phyloP scores from a whole-genome alignment of 1,140 invertebrate genomes.

The Aphelenchoides avenae region DNA sequence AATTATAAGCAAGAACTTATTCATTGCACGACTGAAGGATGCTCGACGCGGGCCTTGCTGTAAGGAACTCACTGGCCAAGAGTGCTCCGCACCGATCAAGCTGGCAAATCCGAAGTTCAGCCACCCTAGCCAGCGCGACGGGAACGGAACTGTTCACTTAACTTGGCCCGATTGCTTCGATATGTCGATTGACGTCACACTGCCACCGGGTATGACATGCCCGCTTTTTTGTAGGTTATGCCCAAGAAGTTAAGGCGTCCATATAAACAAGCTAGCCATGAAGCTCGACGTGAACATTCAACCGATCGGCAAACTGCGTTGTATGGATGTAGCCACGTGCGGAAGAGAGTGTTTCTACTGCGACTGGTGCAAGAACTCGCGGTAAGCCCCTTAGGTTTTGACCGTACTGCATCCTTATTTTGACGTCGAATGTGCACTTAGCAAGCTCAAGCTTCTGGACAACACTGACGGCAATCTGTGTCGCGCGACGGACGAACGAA shows the following conservation, averaged over 20 bases:
- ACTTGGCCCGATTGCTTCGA: slow-evolving; percentile 57
- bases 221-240: too few relatives aligned
- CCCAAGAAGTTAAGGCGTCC: slow-evolving; percentile 47
- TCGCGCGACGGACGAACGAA: slow-evolving; percentile 54
- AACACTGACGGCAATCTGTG: slow-evolving; percentile 59
- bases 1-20: slow-evolving; percentile 58
- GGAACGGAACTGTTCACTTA: slow-evolving; percentile 46
- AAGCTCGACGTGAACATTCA: slow-evolving; percentile 55
- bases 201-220: slow-evolving; percentile 42
- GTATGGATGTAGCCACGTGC: slow-evolving; percentile 58
- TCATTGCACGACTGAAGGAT: slow-evolving; percentile 55
- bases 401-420: slow-evolving; percentile 1
- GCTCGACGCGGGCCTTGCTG: slow-evolving; percentile 51
- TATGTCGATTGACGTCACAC: slow-evolving; percentile 58
- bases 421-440: slow-evolving; percentile 16
- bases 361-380: slow-evolving; percentile 56
- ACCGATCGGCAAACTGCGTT: slow-evolving; percentile 58
- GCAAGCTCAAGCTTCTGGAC: slow-evolving; percentile 55
- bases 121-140: slow-evolving; percentile 53
- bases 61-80: slow-evolving; percentile 50
- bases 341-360: slow-evolving; percentile 58
- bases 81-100: slow-evolving; percentile 52
- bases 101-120: slow-evolving; percentile 47
- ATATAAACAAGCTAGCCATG: slow-evolving; percentile 58
- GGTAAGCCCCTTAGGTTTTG: slow-evolving; percentile 23